Evolutionary conservation across 2,797 vertebrate species (phyloP).

Genomic region (Ara ararauna): DNA sequence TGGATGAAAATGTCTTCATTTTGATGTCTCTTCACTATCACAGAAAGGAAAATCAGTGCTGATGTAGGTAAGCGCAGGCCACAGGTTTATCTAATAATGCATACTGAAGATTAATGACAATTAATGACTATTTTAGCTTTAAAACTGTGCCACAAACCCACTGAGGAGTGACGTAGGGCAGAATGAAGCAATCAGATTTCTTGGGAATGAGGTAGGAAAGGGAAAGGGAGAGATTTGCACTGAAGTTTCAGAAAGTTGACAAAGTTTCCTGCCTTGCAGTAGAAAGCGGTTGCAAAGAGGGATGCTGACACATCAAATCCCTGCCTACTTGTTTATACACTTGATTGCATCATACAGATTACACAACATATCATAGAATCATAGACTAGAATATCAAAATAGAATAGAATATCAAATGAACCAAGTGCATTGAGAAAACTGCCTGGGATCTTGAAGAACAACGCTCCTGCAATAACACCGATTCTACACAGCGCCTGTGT

Average conservation of each 20-base stretch:
- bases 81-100: slow-evolving; percentile 43
- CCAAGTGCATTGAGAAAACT: background rate
- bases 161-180: background rate
- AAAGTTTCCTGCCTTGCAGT: background rate
- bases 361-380: background rate
- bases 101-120: background rate
- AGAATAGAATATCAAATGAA: background rate
- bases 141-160: background rate
- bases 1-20: slow-evolving; percentile 6
- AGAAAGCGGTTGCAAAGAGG: background rate
- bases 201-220: background rate
- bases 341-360: background rate
- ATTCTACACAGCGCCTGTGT: background rate
- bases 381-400: too few species aligned
- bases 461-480: background rate
- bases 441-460: background rate
- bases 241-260: background rate
- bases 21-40: background rate
- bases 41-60: background rate
- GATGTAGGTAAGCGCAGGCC: slow-evolving; percentile 11
- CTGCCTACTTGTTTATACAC: background rate
- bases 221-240: background rate
- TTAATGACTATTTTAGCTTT: slow-evolving; percentile 13
- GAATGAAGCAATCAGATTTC: background rate
- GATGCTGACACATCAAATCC: background rate